Evolutionary conservation across 92 coral and sea anemone genomes (phyloP).

Genomic region (Zoanthus solanderi): DNA sequence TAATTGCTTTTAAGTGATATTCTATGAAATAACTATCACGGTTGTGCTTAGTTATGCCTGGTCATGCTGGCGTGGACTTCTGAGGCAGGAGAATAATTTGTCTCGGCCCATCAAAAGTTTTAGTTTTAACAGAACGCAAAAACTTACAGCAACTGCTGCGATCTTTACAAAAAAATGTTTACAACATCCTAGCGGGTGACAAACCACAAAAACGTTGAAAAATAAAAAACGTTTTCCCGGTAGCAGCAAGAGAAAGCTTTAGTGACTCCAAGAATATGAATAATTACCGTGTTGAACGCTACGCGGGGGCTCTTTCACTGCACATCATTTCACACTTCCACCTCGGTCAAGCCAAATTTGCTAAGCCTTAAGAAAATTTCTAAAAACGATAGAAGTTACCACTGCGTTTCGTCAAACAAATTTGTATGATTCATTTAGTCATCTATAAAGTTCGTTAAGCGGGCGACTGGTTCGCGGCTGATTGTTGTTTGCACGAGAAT

Average conservation of each 20-base stretch:
- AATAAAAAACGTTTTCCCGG: neutral
- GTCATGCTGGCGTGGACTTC: neutral
- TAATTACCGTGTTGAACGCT: neutral
- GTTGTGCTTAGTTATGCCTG: neutral
- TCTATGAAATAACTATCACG: neutral
- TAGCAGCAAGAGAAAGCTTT: neutral
- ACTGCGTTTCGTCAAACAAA: too few relatives aligned
- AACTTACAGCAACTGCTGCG: neutral
- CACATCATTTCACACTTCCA: neutral
- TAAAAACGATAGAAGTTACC: too few relatives aligned
- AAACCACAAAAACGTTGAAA: neutral
- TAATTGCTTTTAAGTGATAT: conserved; percentile 8
- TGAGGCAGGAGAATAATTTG: neutral
- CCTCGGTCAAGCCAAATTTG: neutral
- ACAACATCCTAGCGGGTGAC: neutral
- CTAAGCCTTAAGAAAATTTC: too few relatives aligned
- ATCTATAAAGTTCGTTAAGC: neutral
- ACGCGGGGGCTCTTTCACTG: neutral
- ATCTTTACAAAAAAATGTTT: neutral
- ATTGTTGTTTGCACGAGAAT: neutral
- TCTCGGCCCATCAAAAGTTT: neutral
- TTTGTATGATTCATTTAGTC: neutral
- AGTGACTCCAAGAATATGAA: neutral
- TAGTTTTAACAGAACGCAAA: neutral
- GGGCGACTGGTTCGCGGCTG: neutral